phyloP scores from a whole-genome alignment of 2,888 invertebrate species.

The Uropetala carovei region DNA sequence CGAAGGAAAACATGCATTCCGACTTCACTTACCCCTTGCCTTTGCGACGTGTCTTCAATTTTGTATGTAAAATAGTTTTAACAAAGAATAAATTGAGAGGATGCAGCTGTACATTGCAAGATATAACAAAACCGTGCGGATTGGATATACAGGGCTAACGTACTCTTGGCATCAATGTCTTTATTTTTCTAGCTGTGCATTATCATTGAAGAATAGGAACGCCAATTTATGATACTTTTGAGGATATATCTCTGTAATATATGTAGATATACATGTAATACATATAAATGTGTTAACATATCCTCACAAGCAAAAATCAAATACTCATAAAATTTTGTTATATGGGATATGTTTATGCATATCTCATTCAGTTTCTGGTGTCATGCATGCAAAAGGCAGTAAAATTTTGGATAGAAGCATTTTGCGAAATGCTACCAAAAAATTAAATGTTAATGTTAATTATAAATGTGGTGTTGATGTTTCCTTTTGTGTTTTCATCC shows the following conservation, averaged over 20 bases:
- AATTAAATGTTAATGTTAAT: too few species aligned
- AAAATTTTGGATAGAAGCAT: too few species aligned
- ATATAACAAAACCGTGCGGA: not conserved
- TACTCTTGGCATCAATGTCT: not conserved
- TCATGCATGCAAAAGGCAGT: too few species aligned
- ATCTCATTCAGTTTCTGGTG: too few species aligned
- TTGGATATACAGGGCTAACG: constrained; percentile 7
- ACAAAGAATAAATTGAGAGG: not conserved
- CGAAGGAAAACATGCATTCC: not conserved
- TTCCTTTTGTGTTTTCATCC: too few species aligned
- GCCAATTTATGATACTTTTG: not conserved
- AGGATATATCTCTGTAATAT: not conserved
- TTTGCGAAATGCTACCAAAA: too few species aligned
- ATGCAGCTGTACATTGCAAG: not conserved
- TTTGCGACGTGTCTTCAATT: not conserved
- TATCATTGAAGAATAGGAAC: not conserved
- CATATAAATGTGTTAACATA: not conserved
- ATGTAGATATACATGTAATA: constrained; percentile 19
- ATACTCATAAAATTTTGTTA: too few species aligned
- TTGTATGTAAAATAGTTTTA: not conserved
- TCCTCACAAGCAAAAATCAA: too few species aligned
- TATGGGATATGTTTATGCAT: too few species aligned
- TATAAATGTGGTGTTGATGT: too few species aligned
- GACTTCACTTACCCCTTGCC: not conserved
- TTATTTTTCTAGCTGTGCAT: constrained; percentile 22